These are phyloP conservation scores for Spodoptera frugiperda DNA, from an alignment of 1,140 invertebrate genomes.

Conservation along the genomic window DNA sequence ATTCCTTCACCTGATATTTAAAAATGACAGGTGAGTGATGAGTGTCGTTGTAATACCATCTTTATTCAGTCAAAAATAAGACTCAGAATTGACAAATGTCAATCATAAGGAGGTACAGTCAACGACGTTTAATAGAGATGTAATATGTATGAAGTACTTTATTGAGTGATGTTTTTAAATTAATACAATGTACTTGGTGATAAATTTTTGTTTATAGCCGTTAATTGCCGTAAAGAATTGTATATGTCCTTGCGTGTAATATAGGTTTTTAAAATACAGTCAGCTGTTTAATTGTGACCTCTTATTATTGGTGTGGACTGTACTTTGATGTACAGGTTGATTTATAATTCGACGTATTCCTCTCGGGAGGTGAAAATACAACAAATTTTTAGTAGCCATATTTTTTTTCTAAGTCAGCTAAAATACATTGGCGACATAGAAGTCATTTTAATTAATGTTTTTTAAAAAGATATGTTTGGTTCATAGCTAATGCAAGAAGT, in stretches of 20 bases:
- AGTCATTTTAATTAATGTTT: no score
- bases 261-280: neutral
- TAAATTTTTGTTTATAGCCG: slow-evolving; percentile 1
- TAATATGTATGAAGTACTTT: slow-evolving; percentile 34
- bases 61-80: neutral
- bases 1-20: neutral
- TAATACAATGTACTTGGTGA: slow-evolving; percentile 9
- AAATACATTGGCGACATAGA: no score
- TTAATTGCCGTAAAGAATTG: slow-evolving; percentile 19
- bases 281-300: neutral
- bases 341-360: no score
- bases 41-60: neutral
- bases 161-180: slow-evolving; percentile 33
- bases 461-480: no score
- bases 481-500: no score
- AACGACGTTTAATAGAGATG: slow-evolving; percentile 21
- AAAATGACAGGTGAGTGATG: slow-evolving; percentile 35
- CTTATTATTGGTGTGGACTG: neutral
- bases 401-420: no score
- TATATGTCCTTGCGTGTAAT: neutral
- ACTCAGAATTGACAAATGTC: slow-evolving; percentile 27
- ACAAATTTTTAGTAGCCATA: no score
- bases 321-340: no score
- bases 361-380: no score
- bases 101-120: slow-evolving; percentile 30